Base-by-base conservation (phyloP, 1,140 invertebrate species). In the Apis laboriosa region DNA sequence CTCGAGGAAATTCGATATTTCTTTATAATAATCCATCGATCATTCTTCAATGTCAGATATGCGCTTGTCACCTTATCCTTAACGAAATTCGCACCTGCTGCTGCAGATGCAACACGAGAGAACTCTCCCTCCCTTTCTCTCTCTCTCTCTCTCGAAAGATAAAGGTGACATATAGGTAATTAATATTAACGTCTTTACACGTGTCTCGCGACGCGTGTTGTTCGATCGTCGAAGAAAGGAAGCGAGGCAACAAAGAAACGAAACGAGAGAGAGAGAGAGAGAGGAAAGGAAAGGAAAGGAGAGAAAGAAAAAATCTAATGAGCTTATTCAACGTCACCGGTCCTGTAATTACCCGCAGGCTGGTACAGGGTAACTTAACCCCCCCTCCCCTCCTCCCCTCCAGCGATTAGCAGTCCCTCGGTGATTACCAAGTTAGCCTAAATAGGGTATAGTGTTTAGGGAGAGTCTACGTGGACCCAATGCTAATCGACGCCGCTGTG, bases 261-360 rank as follows among this genome's bases (percentile, higher is more conserved):
- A 9, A 13, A 49, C 28, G 28, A 12, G 56, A 64, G 71, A 78
- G 71, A 49, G 85, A 82, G 17, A 5, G 49, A 12, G 63, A 21
- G 21, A 2, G 15, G 34, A 56, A 17, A 15, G 3, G 34, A 56
- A 17, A 15, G 3, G 12, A 56, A 56, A 8, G 21, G 15, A 24
- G 43, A 9, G 55, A 71, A 68, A 53, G 83, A 79, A 92, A 90
- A 92, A 93, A 92, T 90, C 88, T 92, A 93, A 93, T 92, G 92
- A 92, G 91, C 93, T 93, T 92, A 93, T 93, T 93, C 92, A 93
- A 93, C 90, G 90, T 92, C 89, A 91, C 88, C 84, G 85, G 90
- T 90, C 90, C 92, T 93, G 92, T 93, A 93, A 93, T 93, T 93
- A 93, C 92, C 92, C 91, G 88, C 90, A 92, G 92, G 89, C 90